Percentiles rank a stretch among this genome's conserved stretches.
Evolutionary conservation across 2,113 vertebrate genomes (phyloP).

Genomic region (Ammodytes marinus): DNA sequence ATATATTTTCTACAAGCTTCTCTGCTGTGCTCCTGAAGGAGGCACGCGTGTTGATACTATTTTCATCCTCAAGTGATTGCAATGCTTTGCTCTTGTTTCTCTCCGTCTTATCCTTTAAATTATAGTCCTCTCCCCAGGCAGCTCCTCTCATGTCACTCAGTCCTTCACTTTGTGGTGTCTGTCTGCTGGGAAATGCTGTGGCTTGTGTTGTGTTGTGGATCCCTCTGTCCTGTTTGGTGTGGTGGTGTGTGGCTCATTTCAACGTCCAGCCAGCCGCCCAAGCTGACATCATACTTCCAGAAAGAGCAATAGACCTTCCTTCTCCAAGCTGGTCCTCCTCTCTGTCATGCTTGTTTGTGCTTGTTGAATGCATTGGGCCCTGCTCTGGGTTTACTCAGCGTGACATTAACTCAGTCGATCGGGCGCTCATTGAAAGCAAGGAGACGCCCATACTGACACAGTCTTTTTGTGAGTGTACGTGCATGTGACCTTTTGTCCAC

Average conservation of each 20-base stretch:
- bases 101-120: conserved; percentile 43
- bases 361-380: not conserved
- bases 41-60: conserved; percentile 5
- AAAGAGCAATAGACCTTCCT: conserved; percentile 14
- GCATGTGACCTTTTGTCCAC: not conserved
- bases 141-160: conserved; percentile 29
- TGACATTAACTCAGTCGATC: conserved; percentile 36
- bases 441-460: not conserved
- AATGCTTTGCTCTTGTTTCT: conserved; percentile 21
- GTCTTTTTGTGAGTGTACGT: not conserved
- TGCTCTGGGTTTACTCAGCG: conserved; percentile 32
- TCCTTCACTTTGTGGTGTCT: conserved; percentile 20
- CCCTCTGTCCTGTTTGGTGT: conserved; percentile 9
- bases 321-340: not conserved
- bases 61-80: conserved; percentile 36
- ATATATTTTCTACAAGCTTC: conserved; percentile 20
- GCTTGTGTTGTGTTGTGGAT: conserved; percentile 30
- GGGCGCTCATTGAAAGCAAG: conserved; percentile 14
- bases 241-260: conserved; percentile 21
- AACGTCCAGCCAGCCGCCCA: conserved; percentile 10
- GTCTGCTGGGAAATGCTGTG: conserved; percentile 39
- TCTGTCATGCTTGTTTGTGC: conserved; percentile 1
- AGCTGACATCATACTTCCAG: conserved; percentile 59
- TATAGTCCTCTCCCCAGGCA: conserved; percentile 44
- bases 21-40: conserved; percentile 20